phyloP scores from a whole-genome alignment of 2,113 vertebrate genomes.

The Cyanoderma ruficeps region DNA sequence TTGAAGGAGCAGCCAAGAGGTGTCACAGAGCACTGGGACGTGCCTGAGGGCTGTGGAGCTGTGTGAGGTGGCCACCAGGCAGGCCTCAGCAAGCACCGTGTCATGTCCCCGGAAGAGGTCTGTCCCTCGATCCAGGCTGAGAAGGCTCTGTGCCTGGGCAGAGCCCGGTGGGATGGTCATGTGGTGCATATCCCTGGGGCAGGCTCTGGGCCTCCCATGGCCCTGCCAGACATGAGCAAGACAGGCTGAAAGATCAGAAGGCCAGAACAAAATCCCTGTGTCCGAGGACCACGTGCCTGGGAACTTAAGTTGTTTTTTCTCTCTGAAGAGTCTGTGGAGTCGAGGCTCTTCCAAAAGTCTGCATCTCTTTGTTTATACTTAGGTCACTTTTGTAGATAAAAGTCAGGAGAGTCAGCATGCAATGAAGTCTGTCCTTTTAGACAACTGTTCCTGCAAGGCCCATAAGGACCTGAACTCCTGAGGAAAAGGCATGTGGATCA shows the following conservation, averaged over 20 bases:
- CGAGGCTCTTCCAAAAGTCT: accelerated
- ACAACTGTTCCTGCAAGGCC: background rate
- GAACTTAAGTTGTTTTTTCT: background rate
- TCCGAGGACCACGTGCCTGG: background rate
- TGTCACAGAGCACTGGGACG: background rate
- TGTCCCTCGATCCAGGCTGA: background rate
- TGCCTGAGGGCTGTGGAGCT: background rate
- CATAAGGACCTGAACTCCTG: background rate
- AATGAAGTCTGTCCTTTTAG: background rate
- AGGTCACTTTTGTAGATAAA: too few relatives aligned
- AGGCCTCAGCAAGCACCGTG: background rate
- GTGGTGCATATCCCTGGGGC: background rate
- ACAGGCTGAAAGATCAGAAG: background rate
- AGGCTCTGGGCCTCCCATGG: background rate
- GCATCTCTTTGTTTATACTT: background rate
- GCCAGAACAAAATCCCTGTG: background rate
- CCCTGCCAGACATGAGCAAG: background rate
- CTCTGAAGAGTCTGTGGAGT: background rate
- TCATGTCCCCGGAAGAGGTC: background rate
- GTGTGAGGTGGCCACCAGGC: background rate
- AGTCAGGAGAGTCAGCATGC: background rate
- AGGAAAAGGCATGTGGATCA: background rate
- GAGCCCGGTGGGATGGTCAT: background rate
- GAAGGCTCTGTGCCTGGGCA: accelerated
- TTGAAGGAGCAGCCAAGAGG: background rate